Conservation (phyloP, 2,888 invertebrate genomes). For the Plagiodera versicolora region DNA sequence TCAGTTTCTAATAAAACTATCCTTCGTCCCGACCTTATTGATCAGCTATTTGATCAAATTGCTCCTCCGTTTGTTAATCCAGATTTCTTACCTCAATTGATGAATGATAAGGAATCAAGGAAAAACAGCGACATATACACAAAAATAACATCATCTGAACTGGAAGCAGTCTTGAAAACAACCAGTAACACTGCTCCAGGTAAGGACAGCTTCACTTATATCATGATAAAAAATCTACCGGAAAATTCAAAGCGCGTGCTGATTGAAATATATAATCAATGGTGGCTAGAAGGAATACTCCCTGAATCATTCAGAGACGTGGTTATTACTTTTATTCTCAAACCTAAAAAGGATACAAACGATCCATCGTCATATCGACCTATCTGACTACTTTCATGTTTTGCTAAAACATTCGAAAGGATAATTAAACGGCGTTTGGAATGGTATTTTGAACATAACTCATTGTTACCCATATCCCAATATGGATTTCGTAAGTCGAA, state of each 20-base stretch:
- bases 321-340: conserved; percentile 1
- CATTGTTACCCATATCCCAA: not conserved
- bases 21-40: not conserved
- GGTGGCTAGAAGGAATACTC: not conserved
- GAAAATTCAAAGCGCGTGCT: not conserved
- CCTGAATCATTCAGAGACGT: conserved; percentile 4
- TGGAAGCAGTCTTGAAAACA: not conserved
- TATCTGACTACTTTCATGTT: not conserved
- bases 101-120: too few species aligned
- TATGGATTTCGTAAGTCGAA: too few species aligned
- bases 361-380: conserved; percentile 8
- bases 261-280: conserved; percentile 1
- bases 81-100: too few species aligned
- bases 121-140: too few species aligned
- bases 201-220: not conserved
- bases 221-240: not conserved
- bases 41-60: not conserved
- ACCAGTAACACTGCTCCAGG: not conserved
- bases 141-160: not conserved
- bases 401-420: conserved; percentile 2
- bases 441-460: not conserved
- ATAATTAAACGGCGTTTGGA: conserved; percentile 4
- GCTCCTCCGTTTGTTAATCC: not conserved
- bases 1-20: not conserved
- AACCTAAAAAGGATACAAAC: not conserved